Conservation (phyloP, 2,888 invertebrate species). For the Trissonchulus sp. region DNA sequence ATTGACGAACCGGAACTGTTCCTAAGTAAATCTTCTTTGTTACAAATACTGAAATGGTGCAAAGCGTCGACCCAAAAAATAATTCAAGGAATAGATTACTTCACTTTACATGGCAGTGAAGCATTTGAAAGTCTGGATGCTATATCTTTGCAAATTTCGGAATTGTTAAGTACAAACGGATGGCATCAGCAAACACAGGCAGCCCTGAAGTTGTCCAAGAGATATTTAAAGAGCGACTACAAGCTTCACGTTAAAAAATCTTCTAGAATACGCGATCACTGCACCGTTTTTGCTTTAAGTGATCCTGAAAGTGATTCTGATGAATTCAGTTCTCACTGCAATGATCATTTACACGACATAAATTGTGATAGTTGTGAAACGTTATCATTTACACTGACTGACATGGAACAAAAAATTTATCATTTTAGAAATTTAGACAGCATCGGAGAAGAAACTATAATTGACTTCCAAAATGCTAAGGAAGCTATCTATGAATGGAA, state of each 20-base stretch:
- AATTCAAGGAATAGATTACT: conserved; percentile 6
- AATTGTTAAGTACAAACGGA: neutral
- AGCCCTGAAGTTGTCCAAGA: neutral
- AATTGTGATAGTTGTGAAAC: neutral
- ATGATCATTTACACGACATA: neutral
- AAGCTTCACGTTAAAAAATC: neutral
- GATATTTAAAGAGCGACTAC: conserved; percentile 18
- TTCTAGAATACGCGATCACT: neutral
- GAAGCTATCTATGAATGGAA: neutral
- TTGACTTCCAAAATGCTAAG: neutral
- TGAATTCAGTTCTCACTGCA: neutral
- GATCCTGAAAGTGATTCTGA: neutral
- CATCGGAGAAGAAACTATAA: neutral
- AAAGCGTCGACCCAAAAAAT: conserved; percentile 15
- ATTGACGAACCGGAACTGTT: neutral
- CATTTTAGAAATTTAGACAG: neutral
- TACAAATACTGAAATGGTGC: conserved; percentile 3
- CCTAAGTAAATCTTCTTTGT: neutral
- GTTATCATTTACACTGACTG: neutral
- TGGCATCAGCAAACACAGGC: neutral
- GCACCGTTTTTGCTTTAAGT: neutral
- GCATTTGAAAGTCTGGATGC: neutral
- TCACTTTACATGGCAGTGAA: neutral
- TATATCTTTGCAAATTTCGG: neutral
- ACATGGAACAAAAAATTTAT: neutral